These are phyloP conservation scores for Carduelis carduelis DNA, from an alignment of 2,797 vertebrate genomes.

Conservation along the genomic window DNA sequence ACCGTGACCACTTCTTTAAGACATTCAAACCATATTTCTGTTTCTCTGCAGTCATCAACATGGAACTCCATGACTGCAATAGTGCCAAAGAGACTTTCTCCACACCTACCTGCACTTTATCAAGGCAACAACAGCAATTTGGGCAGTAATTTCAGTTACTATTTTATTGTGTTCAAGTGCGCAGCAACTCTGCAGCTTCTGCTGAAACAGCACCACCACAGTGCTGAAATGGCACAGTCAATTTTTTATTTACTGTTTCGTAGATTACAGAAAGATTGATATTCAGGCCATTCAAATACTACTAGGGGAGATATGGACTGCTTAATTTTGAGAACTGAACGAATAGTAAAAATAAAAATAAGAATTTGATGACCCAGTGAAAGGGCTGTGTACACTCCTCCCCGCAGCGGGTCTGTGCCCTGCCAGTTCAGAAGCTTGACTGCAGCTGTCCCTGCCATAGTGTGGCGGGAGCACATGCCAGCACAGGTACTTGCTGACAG, in stretches of 20 bases:
- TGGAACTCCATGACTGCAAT: background rate
- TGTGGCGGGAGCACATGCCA: background rate
- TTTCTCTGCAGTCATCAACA: constrained; percentile 7
- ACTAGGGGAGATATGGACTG: fast-evolving
- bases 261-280: background rate
- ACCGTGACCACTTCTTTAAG: background rate
- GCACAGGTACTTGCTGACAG: background rate
- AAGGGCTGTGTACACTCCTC: background rate
- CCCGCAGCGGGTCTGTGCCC: background rate
- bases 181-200: background rate
- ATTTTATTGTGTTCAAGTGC: background rate
- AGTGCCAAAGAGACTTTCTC: background rate
- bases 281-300: background rate
- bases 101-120: background rate
- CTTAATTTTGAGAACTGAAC: background rate
- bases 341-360: background rate
- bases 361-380: background rate
- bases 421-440: background rate
- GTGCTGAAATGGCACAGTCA: background rate
- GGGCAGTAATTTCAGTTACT: background rate
- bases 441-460: background rate
- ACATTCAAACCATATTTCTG: background rate
- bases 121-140: background rate
- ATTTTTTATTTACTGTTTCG: background rate
- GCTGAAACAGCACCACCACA: background rate